Conservation (phyloP, 92 coral and sea anemone species). For the Zoanthus sociatus region DNA sequence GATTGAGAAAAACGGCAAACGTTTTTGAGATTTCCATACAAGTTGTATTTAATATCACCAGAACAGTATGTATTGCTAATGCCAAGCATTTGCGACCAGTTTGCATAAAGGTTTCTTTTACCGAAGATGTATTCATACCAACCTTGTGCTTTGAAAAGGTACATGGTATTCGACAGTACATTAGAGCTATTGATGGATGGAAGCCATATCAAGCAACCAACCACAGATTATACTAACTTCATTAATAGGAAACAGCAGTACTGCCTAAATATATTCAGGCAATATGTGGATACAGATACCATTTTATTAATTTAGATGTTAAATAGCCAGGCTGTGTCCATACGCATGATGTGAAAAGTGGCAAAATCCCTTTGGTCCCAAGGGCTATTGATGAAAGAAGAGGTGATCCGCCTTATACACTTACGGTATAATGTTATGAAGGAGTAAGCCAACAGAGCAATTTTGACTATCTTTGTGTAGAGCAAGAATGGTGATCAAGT, state of each 20-base stretch:
- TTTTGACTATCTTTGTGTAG: neutral
- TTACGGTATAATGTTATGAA: neutral
- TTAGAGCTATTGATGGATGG: conserved; percentile 39
- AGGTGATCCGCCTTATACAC: conserved; percentile 1
- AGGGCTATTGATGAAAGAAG: conserved; percentile 35
- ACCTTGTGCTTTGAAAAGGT: conserved; percentile 34
- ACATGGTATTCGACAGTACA: conserved; percentile 27
- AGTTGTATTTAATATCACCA: neutral
- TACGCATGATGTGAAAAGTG: conserved; percentile 40
- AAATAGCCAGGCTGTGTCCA: conserved; percentile 62
- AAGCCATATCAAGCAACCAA: conserved; percentile 20
- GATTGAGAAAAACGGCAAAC: neutral
- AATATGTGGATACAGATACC: conserved; percentile 43
- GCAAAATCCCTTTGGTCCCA: conserved; percentile 8
- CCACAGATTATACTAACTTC: conserved; percentile 4
- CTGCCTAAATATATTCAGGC: conserved; percentile 53
- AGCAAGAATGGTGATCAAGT: neutral
- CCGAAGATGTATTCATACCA: conserved; percentile 29
- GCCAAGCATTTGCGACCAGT: neutral
- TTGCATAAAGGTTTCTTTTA: conserved; percentile 39
- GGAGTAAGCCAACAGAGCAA: neutral
- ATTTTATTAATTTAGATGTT: conserved; percentile 50
- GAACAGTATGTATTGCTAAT: neutral
- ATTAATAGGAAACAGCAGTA: conserved; percentile 19
- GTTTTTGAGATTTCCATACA: neutral